These are phyloP conservation scores for Pseudopleuronectes americanus DNA, from an alignment of 2,797 vertebrate species.

Conservation along the genomic window DNA sequence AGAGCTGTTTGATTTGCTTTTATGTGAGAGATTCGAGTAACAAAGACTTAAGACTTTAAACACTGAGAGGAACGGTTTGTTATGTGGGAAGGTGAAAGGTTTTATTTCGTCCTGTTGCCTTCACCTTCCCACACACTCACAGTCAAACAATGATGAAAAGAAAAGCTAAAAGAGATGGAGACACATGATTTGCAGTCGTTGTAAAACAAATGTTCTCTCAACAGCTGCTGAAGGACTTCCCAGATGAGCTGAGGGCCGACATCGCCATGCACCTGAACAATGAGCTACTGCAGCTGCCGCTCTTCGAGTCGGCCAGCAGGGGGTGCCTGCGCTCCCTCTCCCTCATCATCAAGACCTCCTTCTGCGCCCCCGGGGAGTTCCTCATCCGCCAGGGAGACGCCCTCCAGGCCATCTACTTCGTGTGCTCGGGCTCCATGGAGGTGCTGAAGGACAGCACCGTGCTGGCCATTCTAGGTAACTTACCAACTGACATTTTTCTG, in stretches of 20 bases:
- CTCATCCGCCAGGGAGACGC: slow-evolving; percentile 96
- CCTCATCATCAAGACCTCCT: slow-evolving; percentile 96
- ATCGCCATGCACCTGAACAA: slow-evolving; percentile 98
- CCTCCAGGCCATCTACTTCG: slow-evolving; percentile 96
- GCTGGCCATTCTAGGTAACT: slow-evolving; percentile 92
- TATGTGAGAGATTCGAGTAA: background rate
- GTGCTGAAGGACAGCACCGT: slow-evolving; percentile 96
- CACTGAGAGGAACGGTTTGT: slow-evolving; percentile 4
- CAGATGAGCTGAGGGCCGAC: slow-evolving; percentile 94
- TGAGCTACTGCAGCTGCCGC: slow-evolving; percentile 93
- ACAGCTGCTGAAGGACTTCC: slow-evolving; percentile 96
- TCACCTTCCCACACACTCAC: slow-evolving; percentile 50
- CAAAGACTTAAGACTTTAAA: background rate
- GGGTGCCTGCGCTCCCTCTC: slow-evolving; percentile 97
- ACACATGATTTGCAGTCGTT: background rate
- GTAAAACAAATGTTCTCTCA: background rate
- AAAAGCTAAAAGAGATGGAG: background rate
- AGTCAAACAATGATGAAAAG: slow-evolving; percentile 1
- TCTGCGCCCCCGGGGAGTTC: slow-evolving; percentile 96
- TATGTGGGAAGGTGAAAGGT: slow-evolving; percentile 56
- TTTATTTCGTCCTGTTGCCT: slow-evolving; percentile 37
- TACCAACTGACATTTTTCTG: background rate
- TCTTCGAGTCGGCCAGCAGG: slow-evolving; percentile 94
- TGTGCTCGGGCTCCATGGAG: slow-evolving; percentile 98
- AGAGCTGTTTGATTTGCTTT: background rate